Evolutionary conservation across 2,888 invertebrate species (phyloP), one percentile per base, ranked within the genome.

Genomic region (Proisotoma minuta): DNA sequence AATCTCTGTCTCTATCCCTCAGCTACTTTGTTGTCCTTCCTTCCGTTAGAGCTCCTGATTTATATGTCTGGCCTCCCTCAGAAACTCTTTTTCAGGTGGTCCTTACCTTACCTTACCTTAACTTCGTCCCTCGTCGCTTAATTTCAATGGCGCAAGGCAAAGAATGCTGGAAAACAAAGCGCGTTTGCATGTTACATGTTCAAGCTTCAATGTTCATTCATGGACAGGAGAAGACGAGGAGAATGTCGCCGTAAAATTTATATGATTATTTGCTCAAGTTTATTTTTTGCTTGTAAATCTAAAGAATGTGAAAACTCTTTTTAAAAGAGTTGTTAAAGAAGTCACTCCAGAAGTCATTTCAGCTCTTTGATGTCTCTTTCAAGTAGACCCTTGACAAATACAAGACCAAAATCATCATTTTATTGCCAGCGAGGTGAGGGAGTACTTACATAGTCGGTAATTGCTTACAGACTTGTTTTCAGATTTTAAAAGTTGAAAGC

Each of bases 41-140:
- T 34, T 34, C 34, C 34, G 34, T 34, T 34, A 8, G n/a, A n/a
- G 34, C 34, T 34, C 34, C 65, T 71, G 71, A 72, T 72, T 72
- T 72, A 72, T 72, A 72, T 65, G 72, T 72, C 72, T 72, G 69
- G 66, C 61, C 57, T 34, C 34, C 34, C 15, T 34, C 59, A 62
- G 65, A 67, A 68, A 70, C 63, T 66, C 69, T 70, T 72, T 71
- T 72, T 70, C 68, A 68, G 71, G 71, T 72, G 68, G 72, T 72
- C 69, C 57, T 60, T 57, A 65, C 40, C 51, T 48, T 22, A 8
- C 27, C 51, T 59, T 56, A 59, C n/a, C n/a, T n/a, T n/a, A n/a
- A n/a, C n/a, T n/a, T n/a, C n/a, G n/a, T n/a, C n/a, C n/a, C n/a
- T n/a, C n/a, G n/a, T n/a, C n/a, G n/a, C n/a, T n/a, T n/a, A n/a